These are phyloP conservation scores for Alcedo quadribrachys DNA, from an alignment of 2,797 vertebrate genomes.

Conservation along the genomic window DNA sequence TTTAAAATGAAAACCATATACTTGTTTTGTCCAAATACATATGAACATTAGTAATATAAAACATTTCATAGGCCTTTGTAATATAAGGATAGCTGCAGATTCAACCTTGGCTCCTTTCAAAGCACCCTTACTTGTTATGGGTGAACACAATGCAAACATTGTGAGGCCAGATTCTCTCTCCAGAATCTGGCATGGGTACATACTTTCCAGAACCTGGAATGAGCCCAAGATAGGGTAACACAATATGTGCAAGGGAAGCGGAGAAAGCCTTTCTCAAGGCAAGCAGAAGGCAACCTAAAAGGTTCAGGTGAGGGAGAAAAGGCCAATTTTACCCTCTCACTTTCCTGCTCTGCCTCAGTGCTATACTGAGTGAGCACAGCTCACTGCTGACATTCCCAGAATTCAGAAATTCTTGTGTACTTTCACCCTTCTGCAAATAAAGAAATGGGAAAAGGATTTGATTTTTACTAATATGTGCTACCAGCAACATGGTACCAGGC, in stretches of 20 bases:
- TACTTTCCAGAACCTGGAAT: background rate
- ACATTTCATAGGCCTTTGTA: background rate
- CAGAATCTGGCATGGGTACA: background rate
- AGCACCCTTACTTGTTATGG: background rate
- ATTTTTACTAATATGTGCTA: background rate
- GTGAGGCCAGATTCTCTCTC: slow-evolving; percentile 7
- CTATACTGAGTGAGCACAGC: background rate
- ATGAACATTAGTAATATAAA: background rate
- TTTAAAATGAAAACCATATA: slow-evolving; percentile 33
- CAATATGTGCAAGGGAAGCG: background rate
- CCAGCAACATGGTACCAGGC: background rate
- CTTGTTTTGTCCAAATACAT: background rate
- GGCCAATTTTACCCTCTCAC: background rate
- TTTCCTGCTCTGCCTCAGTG: background rate
- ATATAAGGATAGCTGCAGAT: slow-evolving; percentile 8
- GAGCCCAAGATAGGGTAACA: background rate
- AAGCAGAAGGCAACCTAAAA: background rate
- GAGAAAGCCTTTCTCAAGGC: slow-evolving; percentile 16
- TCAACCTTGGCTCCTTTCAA: background rate
- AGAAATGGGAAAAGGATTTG: background rate
- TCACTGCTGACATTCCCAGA: background rate
- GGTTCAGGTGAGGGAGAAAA: slow-evolving; percentile 9
- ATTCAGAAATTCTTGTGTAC: background rate
- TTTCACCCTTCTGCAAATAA: background rate
- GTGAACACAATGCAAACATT: slow-evolving; percentile 33